Conservation (phyloP, 2,888 invertebrate species). For the Clivina fossor region DNA sequence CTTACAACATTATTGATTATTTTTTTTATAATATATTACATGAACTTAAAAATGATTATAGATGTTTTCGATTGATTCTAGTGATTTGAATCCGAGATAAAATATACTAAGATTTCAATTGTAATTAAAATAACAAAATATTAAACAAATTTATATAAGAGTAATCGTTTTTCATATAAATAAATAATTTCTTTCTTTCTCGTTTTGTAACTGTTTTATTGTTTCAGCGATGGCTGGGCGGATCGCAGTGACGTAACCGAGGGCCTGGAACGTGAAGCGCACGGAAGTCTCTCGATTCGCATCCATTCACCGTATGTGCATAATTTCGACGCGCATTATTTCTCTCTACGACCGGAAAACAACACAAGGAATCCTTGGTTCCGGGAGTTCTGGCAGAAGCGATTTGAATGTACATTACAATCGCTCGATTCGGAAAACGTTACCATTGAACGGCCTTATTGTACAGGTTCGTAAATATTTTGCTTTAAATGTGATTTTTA, state of each 20-base stretch:
- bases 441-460: background rate
- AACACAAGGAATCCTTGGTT: constrained; percentile 74
- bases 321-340: constrained; percentile 69
- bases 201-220: too few species aligned
- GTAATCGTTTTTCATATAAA: too few species aligned
- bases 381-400: constrained; percentile 74
- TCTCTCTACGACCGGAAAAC: constrained; percentile 62
- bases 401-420: constrained; percentile 62
- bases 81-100: too few species aligned
- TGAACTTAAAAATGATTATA: too few species aligned
- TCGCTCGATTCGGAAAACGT: constrained; percentile 14
- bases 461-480: constrained; percentile 27
- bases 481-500: background rate
- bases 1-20: too few species aligned
- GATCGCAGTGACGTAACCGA: constrained; percentile 74
- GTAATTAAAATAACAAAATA: too few species aligned
- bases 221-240: constrained; percentile 73
- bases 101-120: too few species aligned
- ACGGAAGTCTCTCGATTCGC: constrained; percentile 71
- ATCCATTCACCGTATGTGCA: constrained; percentile 71
- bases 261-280: constrained; percentile 65
- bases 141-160: too few species aligned
- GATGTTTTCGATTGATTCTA: too few species aligned
- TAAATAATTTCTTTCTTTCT: too few species aligned
- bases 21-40: too few species aligned